Percentiles rank a stretch among this genome's conserved stretches.
Evolutionary conservation across 2,113 vertebrate species (phyloP).

Genomic region (Megaceryle torquata): DNA sequence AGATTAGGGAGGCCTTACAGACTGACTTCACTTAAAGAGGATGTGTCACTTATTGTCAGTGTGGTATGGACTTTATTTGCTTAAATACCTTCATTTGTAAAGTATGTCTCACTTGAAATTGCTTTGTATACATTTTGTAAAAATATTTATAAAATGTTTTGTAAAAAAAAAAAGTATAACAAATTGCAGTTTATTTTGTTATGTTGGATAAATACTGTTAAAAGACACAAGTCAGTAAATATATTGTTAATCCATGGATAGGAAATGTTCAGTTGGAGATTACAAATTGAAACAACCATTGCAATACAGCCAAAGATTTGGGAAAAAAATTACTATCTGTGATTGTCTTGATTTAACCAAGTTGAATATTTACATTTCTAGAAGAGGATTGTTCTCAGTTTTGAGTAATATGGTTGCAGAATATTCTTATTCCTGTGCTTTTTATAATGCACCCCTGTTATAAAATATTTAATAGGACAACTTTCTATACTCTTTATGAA

Average conservation of each 20-base stretch:
- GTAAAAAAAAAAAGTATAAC: constrained; percentile 81
- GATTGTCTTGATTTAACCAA: constrained; percentile 83
- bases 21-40: constrained; percentile 81
- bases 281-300: constrained; percentile 85
- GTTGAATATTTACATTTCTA: constrained; percentile 42
- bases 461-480: neutral
- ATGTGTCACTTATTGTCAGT: constrained; percentile 80
- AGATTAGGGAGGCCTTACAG: constrained; percentile 83
- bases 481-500: neutral
- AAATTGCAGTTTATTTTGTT: constrained; percentile 92
- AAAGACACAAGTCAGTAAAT: constrained; percentile 84
- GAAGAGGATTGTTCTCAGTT: constrained; percentile 13
- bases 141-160: constrained; percentile 91
- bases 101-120: constrained; percentile 88
- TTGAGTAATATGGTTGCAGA: neutral
- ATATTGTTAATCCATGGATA: constrained; percentile 86
- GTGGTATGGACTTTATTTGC: constrained; percentile 83
- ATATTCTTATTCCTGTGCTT: neutral
- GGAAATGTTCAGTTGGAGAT: constrained; percentile 85
- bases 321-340: constrained; percentile 80
- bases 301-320: constrained; percentile 90
- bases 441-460: neutral
- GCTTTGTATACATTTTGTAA: constrained; percentile 93
- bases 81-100: constrained; percentile 87
- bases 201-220: constrained; percentile 88